Evolutionary conservation across 1,140 invertebrate species (phyloP).

Genomic region (Macrostomum lignano): DNA sequence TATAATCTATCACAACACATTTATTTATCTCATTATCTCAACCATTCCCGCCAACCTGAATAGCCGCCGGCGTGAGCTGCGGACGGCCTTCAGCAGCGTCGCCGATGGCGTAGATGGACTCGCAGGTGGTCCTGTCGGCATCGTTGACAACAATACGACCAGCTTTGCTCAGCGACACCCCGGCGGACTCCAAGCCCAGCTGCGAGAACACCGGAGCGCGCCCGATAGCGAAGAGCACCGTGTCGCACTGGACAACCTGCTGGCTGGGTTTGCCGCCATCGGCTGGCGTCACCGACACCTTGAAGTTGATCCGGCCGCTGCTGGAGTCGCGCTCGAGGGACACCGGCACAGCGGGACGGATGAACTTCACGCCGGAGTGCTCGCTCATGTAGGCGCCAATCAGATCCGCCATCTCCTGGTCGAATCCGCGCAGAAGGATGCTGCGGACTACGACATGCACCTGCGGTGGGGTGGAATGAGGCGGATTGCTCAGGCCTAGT

Average conservation of each 20-base stretch:
- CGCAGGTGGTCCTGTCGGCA: conserved; percentile 50
- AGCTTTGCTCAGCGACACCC: too few species aligned
- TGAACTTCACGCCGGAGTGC: conserved; percentile 53
- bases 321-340: too few species aligned
- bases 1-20: too few species aligned
- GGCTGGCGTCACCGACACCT: conserved; percentile 18
- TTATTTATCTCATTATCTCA: too few species aligned
- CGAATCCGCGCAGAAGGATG: conserved; percentile 68
- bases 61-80: conserved; percentile 85
- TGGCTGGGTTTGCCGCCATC: conserved; percentile 22
- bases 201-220: too few species aligned
- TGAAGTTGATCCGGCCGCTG: too few species aligned
- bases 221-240: conserved; percentile 36
- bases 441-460: conserved; percentile 64
- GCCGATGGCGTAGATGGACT: conserved; percentile 65
- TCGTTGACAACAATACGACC: conserved; percentile 32
- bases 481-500: too few species aligned
- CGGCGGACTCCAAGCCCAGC: too few species aligned
- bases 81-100: conserved; percentile 60
- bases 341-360: conserved; percentile 46
- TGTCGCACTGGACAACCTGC: conserved; percentile 27
- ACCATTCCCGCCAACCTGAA: conserved; percentile 62
- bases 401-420: conserved; percentile 71
- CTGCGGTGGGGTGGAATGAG: too few species aligned
- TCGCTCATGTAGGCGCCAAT: conserved; percentile 51